Conservation (phyloP, 2,113 vertebrate species). For the Ploceus nigricollis region DNA sequence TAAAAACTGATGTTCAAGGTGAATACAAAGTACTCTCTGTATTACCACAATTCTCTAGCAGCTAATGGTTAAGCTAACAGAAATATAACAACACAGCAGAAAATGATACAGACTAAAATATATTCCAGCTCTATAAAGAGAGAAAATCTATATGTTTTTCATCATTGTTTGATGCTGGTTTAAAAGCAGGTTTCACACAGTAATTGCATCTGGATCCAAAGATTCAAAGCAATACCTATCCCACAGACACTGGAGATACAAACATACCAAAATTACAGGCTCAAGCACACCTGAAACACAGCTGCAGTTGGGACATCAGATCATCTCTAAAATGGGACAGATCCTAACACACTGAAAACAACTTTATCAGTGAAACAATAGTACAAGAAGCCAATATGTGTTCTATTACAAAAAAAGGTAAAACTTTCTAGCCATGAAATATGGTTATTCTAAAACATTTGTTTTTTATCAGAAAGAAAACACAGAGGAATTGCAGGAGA, state of each 20-base stretch:
- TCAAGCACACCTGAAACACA: neutral
- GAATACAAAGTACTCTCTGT: neutral
- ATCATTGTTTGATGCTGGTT: neutral
- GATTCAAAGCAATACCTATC: neutral
- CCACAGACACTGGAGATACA: neutral
- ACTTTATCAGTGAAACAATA: neutral
- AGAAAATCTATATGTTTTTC: neutral
- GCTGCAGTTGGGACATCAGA: neutral
- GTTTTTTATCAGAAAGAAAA: neutral
- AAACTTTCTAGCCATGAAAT: neutral
- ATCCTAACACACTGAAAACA: neutral
- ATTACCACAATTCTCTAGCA: neutral
- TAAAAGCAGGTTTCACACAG: neutral
- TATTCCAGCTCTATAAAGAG: neutral
- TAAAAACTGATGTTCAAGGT: neutral
- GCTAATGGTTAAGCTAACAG: neutral
- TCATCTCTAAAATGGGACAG: neutral
- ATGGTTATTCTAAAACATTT: neutral
- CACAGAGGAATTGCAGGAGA: neutral
- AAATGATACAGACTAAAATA: neutral
- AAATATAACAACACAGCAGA: neutral
- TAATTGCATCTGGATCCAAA: neutral
- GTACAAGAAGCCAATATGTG: neutral
- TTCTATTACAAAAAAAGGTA: neutral
- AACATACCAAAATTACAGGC: neutral